These are phyloP conservation scores for Phengaris alcon DNA, from an alignment of 2,888 invertebrate genomes.

Conservation along the genomic window DNA sequence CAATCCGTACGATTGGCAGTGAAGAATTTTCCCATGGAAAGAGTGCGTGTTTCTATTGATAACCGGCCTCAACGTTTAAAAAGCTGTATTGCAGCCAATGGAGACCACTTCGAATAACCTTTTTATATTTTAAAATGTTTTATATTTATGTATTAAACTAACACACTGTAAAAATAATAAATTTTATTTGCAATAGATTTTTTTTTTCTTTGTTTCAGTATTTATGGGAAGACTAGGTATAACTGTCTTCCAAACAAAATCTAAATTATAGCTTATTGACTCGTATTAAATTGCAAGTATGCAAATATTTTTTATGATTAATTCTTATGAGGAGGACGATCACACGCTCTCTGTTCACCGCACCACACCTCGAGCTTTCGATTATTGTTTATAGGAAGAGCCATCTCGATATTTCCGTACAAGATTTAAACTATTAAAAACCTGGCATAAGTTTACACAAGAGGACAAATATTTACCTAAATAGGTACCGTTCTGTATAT, in stretches of 20 bases:
- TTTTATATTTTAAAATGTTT: no score
- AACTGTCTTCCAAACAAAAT: background rate
- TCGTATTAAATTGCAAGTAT: conserved; percentile 1
- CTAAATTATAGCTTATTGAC: conserved; percentile 10
- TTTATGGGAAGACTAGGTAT: background rate
- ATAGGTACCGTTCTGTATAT: background rate
- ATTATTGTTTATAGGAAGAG: background rate
- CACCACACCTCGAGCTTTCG: background rate
- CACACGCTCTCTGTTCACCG: background rate
- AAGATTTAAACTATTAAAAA: background rate
- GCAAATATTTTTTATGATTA: background rate
- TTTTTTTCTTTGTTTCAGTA: no score
- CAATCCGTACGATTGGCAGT: no score
- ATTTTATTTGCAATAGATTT: no score
- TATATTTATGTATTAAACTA: no score
- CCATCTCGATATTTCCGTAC: background rate
- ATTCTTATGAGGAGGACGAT: background rate
- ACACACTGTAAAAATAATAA: no score
- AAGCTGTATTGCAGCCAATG: no score
- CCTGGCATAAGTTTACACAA: background rate
- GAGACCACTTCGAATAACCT: no score
- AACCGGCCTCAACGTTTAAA: no score
- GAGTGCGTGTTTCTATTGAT: no score
- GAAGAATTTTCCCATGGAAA: no score
- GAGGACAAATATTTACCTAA: background rate